Evolutionary conservation across 2,797 vertebrate species (phyloP).

Genomic region (Holocentrus rufus): DNA sequence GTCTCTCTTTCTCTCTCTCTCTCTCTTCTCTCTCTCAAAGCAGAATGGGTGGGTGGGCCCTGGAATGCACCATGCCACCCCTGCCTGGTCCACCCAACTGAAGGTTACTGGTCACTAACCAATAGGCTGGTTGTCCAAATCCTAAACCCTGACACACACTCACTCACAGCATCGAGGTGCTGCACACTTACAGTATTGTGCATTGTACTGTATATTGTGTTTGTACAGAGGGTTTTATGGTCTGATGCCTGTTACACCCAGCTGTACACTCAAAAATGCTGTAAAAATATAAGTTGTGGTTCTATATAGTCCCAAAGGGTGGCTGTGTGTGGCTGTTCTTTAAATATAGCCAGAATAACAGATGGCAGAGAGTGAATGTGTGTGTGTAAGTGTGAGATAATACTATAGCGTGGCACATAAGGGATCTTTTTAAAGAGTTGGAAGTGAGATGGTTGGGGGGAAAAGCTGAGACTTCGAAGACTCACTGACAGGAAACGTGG

Average conservation of each 20-base stretch:
- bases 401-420: neutral
- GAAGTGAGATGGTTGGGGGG: slow-evolving; percentile 2
- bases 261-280: neutral
- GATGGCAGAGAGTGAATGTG: neutral
- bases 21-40: slow-evolving; percentile 34
- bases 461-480: slow-evolving; percentile 5
- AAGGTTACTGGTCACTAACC: slow-evolving; percentile 45
- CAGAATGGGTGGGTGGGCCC: slow-evolving; percentile 53
- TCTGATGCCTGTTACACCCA: neutral
- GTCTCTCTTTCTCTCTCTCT: neutral
- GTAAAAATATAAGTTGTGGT: neutral
- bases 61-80: slow-evolving; percentile 57
- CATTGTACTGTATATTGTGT: neutral
- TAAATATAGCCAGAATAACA: slow-evolving; percentile 3
- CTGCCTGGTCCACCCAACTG: slow-evolving; percentile 44
- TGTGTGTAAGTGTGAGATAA: neutral
- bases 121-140: slow-evolving; percentile 40
- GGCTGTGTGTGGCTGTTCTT: neutral
- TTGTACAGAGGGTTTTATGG: slow-evolving; percentile 9
- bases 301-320: neutral
- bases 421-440: neutral
- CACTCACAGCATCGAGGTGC: neutral
- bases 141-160: neutral
- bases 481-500: slow-evolving; percentile 36
- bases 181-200: neutral